Percentiles rank a stretch among this genome's conserved stretches.
Evolutionary conservation across 2,888 invertebrate genomes (phyloP).

Genomic region (Lymantria dispar): DNA sequence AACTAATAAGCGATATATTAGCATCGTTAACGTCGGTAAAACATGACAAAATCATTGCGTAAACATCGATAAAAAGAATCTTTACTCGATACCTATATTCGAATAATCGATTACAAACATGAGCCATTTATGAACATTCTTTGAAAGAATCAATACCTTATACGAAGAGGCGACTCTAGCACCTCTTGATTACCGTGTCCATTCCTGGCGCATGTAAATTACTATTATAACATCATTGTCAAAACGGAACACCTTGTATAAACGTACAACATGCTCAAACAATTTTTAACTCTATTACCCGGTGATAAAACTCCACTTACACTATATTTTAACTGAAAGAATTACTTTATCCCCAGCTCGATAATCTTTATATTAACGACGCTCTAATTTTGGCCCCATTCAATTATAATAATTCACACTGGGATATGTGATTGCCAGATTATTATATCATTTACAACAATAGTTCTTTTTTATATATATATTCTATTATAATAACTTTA

Average conservation of each 20-base stretch:
- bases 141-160: slow-evolving; percentile 44
- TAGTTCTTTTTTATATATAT: slow-evolving; percentile 18
- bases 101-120: slow-evolving; percentile 40
- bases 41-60: slow-evolving; percentile 28
- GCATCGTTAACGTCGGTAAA: slow-evolving; percentile 35
- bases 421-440: slow-evolving; percentile 29
- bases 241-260: slow-evolving; percentile 34
- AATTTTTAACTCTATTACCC: slow-evolving; percentile 15
- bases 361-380: slow-evolving; percentile 49
- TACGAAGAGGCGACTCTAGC: slow-evolving; percentile 32
- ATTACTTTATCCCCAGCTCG: slow-evolving; percentile 23
- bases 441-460: slow-evolving; percentile 25
- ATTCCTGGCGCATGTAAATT: slow-evolving; percentile 52
- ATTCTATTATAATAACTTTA: slow-evolving; percentile 8
- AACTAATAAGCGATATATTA: slow-evolving; percentile 32
- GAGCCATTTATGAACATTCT: slow-evolving; percentile 47
- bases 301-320: background rate
- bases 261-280: background rate
- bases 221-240: slow-evolving; percentile 54
- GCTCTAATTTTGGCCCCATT: slow-evolving; percentile 50
- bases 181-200: slow-evolving; percentile 35
- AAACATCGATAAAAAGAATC: slow-evolving; percentile 28
- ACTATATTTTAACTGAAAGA: background rate
- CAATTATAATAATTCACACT: slow-evolving; percentile 54
- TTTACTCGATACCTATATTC: slow-evolving; percentile 23